A percentile compares a stretch with the other conserved stretches of the same genome.
Conservation (phyloP, 2,113 vertebrate species). For the Phaethornis superciliosus region DNA sequence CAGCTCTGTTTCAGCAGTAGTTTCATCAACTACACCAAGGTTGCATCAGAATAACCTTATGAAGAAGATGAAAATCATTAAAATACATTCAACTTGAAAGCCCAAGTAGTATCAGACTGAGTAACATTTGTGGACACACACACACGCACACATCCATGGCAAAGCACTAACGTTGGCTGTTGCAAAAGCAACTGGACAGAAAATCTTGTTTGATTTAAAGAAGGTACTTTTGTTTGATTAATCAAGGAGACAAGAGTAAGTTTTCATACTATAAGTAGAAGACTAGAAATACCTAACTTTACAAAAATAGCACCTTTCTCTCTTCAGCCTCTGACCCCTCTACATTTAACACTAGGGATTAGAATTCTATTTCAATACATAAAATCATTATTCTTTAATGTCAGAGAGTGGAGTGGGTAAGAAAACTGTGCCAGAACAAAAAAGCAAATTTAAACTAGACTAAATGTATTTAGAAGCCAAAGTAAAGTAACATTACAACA, state of each 20-base stretch:
- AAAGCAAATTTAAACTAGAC: constrained; percentile 32
- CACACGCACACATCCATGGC: neutral
- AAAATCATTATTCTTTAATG: neutral
- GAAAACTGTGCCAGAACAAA: constrained; percentile 14
- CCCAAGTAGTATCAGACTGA: neutral
- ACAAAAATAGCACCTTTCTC: neutral
- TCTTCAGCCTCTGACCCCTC: neutral
- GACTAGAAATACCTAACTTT: neutral
- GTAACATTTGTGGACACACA: neutral
- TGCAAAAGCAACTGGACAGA: neutral
- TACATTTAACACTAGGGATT: neutral
- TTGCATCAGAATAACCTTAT: neutral
- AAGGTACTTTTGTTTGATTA: neutral
- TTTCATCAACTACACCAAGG: neutral
- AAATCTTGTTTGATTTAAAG: neutral
- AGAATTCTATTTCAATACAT: neutral
- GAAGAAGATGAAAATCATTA: neutral
- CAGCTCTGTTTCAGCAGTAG: neutral
- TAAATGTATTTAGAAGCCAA: constrained; percentile 9
- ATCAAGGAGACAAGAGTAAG: neutral
- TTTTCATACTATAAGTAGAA: neutral
- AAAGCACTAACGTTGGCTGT: neutral
- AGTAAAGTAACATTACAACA: constrained; percentile 20
- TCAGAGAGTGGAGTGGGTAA: neutral
- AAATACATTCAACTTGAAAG: neutral